Evolutionary conservation across 23 tunicate genomes (phyloP).

Genomic region (Styela clava): DNA sequence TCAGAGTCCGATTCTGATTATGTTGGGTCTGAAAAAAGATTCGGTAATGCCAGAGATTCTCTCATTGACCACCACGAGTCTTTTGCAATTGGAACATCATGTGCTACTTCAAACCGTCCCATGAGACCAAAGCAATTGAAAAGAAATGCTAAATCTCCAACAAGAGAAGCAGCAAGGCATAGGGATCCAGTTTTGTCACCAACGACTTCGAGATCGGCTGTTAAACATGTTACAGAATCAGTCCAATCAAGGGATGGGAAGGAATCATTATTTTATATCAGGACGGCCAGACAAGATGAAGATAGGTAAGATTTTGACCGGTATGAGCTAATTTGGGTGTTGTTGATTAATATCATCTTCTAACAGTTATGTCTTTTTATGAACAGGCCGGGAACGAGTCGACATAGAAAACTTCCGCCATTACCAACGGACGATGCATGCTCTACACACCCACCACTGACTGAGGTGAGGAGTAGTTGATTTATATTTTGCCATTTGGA

Average conservation of each 20-base stretch:
- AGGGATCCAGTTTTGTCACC: slow-evolving; percentile 14
- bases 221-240: slow-evolving; percentile 25
- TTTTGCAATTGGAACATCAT: not conserved
- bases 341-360: too few relatives aligned
- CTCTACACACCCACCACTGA: not conserved
- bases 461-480: not conserved
- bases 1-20: slow-evolving; percentile 28
- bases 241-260: slow-evolving; percentile 30
- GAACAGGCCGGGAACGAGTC: slow-evolving; percentile 27
- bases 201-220: not conserved
- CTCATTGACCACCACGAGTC: slow-evolving; percentile 23
- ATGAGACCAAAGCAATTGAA: slow-evolving; percentile 28
- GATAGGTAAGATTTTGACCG: not conserved
- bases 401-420: slow-evolving; percentile 22
- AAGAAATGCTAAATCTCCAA: slow-evolving; percentile 30
- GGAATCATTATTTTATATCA: slow-evolving; percentile 19
- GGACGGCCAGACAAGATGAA: slow-evolving; percentile 29
- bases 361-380: not conserved
- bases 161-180: slow-evolving; percentile 10
- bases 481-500: too few relatives aligned
- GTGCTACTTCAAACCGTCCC: not conserved
- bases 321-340: not conserved
- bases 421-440: not conserved
- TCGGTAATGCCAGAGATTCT: slow-evolving; percentile 34
- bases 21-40: slow-evolving; percentile 25